Conservation (phyloP, 30 jellyfish, hydroid and myxozoan genomes). For the Hydra vulgaris region DNA sequence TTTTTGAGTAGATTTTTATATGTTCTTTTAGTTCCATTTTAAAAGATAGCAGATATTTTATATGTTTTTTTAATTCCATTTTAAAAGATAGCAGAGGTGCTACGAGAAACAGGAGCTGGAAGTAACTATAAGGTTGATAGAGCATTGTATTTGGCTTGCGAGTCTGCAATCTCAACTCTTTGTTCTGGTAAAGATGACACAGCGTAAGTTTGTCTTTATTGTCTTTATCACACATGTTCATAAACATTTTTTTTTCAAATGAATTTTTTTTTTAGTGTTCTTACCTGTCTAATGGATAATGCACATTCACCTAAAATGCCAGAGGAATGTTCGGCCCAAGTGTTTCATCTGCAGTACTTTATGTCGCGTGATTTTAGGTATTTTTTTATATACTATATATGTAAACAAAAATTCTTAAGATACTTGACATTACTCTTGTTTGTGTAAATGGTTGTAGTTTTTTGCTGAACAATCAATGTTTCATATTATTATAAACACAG, state of each 20-base stretch:
- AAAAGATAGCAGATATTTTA: too few relatives aligned
- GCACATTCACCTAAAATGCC: conserved; percentile 55
- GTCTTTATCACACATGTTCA: neutral
- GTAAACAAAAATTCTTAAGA: too few relatives aligned
- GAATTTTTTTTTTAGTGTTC: conserved; percentile 39
- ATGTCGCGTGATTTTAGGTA: conserved; percentile 96
- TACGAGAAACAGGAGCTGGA: conserved; percentile 92
- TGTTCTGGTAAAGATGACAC: conserved; percentile 71
- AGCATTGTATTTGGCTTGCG: conserved; percentile 67
- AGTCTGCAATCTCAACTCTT: conserved; percentile 46
- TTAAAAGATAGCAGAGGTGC: conserved; percentile 70
- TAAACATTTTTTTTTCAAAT: neutral
- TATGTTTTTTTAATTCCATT: too few relatives aligned
- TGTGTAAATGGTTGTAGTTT: too few relatives aligned
- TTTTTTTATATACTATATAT: too few relatives aligned
- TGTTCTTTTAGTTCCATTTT: neutral
- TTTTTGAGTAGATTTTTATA: neutral
- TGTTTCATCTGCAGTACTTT: conserved; percentile 80
- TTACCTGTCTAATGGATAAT: conserved; percentile 87
- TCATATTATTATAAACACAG: too few relatives aligned
- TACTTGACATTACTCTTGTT: too few relatives aligned
- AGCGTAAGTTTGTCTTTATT: conserved; percentile 29
- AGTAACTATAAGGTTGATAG: conserved; percentile 74
- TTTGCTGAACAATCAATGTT: too few relatives aligned
- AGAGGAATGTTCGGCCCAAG: conserved; percentile 62